Evolutionary conservation across 2,113 vertebrate species (phyloP), one percentile per base, ranked within the genome.

Genomic region (Dolichallabes microphthalmus): DNA sequence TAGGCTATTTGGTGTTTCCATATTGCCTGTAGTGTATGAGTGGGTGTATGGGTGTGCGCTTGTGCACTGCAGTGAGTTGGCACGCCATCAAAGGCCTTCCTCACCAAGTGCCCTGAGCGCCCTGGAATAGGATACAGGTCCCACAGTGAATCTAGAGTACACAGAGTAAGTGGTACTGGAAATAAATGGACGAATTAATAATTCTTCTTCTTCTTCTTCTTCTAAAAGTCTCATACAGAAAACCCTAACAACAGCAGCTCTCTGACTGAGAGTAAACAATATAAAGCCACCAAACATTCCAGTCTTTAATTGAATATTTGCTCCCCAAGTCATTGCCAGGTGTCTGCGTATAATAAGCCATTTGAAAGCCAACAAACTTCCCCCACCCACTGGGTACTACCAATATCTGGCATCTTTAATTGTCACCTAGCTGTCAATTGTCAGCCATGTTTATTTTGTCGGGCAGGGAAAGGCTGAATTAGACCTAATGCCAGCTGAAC

Each of bases 391-490:
- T 78, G 20, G 83, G 50, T 74, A 45, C 57, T 78, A 79, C 80
- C 83, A 84, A 88, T 82, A 80, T 78, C 86, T 88, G 76, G 50
- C 76, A 61, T 87, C 53, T 88, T 88, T 91, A 88, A 89, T 90
- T 89, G 90, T 89, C 86, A 89, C 82, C 83, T 75, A 82, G 82
- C 88, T 89, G 88, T 91, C 90, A 91, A 83, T 88, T 83, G 83
- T 82, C 30, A 75, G 87, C 82, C 78, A 82, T 76, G 79, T 78
- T 83, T 86, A 63, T 80, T 82, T 84, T 80, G 81, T 82, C 82
- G 69, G 64, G 66, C 87, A 71, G 66, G 30, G 61, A 82, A 86
- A 75, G 86, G 50, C 82, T 75, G 85, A 88, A 86, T 83, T 64
- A 77, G 82, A 86, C 82, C 68, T 79, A 85, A 80, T 87, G 68